These are phyloP conservation scores for Sesia bembeciformis DNA, from an alignment of 2,888 invertebrate species.

Conservation along the genomic window DNA sequence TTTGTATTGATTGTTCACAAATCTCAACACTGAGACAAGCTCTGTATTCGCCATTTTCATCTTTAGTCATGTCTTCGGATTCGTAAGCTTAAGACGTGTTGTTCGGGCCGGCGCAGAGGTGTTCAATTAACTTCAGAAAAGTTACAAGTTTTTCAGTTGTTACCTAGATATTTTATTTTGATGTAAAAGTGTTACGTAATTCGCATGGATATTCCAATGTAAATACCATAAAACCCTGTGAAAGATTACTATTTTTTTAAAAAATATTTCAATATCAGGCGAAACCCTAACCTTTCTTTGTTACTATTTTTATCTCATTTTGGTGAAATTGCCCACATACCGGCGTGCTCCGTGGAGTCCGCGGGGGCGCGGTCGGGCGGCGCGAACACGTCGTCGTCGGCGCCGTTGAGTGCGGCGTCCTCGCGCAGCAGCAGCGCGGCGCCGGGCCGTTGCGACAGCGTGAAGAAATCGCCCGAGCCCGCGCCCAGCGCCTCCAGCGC, in stretches of 20 bases:
- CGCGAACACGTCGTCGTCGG: constrained; percentile 62
- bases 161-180: too few species aligned
- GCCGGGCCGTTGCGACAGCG: constrained; percentile 66
- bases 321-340: constrained; percentile 1
- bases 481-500: constrained; percentile 64
- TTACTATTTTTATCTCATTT: constrained; percentile 10
- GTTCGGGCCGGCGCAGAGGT: too few species aligned
- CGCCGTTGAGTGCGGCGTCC: constrained; percentile 56
- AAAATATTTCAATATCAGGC: constrained; percentile 3
- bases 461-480: constrained; percentile 71
- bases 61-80: too few species aligned
- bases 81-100: too few species aligned
- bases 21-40: too few species aligned
- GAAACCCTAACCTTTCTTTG: constrained; percentile 1
- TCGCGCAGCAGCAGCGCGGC: constrained; percentile 62
- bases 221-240: constrained; percentile 2
- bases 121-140: too few species aligned
- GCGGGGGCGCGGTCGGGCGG: constrained; percentile 6
- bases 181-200: too few species aligned
- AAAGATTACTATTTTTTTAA: not conserved
- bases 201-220: too few species aligned
- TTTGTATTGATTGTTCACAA: too few species aligned
- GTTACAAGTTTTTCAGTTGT: too few species aligned
- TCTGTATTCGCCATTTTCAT: too few species aligned
- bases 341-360: not conserved